phyloP scores from a whole-genome alignment of 1,140 invertebrate species.

The Thaumatotibia leucotreta region DNA sequence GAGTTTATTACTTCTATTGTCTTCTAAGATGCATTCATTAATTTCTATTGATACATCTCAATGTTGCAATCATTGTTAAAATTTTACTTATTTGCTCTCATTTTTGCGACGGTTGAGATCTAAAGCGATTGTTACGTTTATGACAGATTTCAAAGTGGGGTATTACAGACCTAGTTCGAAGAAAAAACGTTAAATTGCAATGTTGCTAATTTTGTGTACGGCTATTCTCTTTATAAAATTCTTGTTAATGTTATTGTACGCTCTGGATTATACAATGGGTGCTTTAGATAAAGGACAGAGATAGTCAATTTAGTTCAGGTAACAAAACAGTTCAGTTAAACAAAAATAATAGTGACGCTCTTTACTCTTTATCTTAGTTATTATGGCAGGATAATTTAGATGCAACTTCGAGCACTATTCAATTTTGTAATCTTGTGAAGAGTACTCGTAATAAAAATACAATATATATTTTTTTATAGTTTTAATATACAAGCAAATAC shows the following conservation, averaged over 20 bases:
- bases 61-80: conserved; percentile 21
- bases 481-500: too few relatives aligned
- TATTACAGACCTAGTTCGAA: neutral
- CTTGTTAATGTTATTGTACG: neutral
- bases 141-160: neutral
- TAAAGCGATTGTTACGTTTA: neutral
- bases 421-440: too few relatives aligned
- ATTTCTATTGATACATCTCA: conserved; percentile 13
- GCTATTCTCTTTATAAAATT: too few relatives aligned
- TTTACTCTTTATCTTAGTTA: too few relatives aligned
- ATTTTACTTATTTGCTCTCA: neutral
- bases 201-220: neutral
- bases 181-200: neutral
- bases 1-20: conserved; percentile 36
- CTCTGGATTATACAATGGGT: neutral
- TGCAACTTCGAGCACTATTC: too few relatives aligned
- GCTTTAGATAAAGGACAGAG: neutral
- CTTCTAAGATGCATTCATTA: conserved; percentile 23
- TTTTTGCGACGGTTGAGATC: neutral
- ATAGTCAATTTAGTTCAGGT: neutral
- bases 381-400: too few relatives aligned
- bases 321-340: neutral
- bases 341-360: too few relatives aligned
- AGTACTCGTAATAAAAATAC: too few relatives aligned
- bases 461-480: too few relatives aligned